phyloP scores from a whole-genome alignment of 2,888 invertebrate species.

The Cerastis rubricosa region DNA sequence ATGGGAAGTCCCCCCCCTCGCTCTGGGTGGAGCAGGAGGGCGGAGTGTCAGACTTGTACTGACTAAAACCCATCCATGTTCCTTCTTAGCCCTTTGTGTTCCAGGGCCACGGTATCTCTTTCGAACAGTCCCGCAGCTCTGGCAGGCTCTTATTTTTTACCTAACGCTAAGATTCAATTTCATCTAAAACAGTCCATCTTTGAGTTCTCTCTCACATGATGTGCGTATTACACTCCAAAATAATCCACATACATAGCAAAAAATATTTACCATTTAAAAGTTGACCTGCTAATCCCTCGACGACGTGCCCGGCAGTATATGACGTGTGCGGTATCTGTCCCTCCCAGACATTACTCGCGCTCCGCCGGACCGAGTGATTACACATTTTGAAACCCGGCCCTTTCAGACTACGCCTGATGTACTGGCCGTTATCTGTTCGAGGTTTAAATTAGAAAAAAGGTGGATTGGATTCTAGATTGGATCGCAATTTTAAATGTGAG shows the following conservation, averaged over 20 bases:
- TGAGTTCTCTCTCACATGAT: too few species aligned
- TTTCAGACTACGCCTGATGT: constrained; percentile 35
- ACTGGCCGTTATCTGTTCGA: constrained; percentile 33
- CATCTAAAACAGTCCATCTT: too few species aligned
- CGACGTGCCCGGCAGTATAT: constrained; percentile 18
- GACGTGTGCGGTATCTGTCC: constrained; percentile 22
- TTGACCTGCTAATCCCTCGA: constrained; percentile 38
- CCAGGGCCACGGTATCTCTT: too few species aligned
- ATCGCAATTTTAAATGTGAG: constrained; percentile 4
- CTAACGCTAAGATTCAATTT: too few species aligned
- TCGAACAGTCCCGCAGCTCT: too few species aligned
- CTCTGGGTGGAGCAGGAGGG: too few species aligned
- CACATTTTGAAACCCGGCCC: constrained; percentile 58
- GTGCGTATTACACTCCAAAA: neutral
- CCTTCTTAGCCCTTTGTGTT: too few species aligned
- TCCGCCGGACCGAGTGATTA: constrained; percentile 72
- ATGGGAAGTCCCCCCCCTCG: too few species aligned
- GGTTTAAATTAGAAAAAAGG: constrained; percentile 40
- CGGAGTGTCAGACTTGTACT: too few species aligned
- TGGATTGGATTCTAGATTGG: constrained; percentile 7
- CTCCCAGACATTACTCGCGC: constrained; percentile 64
- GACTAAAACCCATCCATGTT: too few species aligned
- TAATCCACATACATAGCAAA: neutral
- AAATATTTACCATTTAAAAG: constrained; percentile 16
- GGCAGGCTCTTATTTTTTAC: too few species aligned